These are phyloP conservation scores for Cephus spinipes DNA, from an alignment of 2,888 invertebrate species.

Conservation along the genomic window DNA sequence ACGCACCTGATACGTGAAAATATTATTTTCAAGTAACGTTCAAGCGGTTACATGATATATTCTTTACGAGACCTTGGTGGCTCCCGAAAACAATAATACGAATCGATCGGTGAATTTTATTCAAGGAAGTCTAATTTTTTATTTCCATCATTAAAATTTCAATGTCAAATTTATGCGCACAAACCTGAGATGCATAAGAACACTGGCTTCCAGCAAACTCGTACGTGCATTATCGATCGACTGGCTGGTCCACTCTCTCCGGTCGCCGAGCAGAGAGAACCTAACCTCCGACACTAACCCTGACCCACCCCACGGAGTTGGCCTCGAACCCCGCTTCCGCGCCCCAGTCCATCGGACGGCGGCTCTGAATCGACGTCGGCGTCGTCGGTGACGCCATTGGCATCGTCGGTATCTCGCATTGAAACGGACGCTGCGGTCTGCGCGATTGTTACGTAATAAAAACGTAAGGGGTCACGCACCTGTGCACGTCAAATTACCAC, in stretches of 20 bases:
- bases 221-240: slow-evolving; percentile 3
- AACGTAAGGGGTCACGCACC: not conserved
- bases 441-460: not conserved
- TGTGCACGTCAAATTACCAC: not conserved
- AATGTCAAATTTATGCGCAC: not conserved
- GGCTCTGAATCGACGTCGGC: not conserved
- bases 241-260: slow-evolving; percentile 7
- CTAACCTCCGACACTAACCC: slow-evolving; percentile 52
- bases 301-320: slow-evolving; percentile 44
- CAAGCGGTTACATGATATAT: not conserved
- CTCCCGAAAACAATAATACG: not conserved
- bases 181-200: not conserved
- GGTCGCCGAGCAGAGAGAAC: slow-evolving; percentile 16
- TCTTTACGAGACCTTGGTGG: not conserved
- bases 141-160: not conserved
- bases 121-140: not conserved
- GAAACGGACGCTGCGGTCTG: not conserved
- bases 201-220: not conserved
- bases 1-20: not conserved
- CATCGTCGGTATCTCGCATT: not conserved
- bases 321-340: slow-evolving; percentile 19
- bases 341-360: not conserved
- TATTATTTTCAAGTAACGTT: not conserved
- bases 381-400: not conserved
- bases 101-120: not conserved